Conservation (phyloP, 2,888 invertebrate genomes). For the Muschampia plurimacula region DNA sequence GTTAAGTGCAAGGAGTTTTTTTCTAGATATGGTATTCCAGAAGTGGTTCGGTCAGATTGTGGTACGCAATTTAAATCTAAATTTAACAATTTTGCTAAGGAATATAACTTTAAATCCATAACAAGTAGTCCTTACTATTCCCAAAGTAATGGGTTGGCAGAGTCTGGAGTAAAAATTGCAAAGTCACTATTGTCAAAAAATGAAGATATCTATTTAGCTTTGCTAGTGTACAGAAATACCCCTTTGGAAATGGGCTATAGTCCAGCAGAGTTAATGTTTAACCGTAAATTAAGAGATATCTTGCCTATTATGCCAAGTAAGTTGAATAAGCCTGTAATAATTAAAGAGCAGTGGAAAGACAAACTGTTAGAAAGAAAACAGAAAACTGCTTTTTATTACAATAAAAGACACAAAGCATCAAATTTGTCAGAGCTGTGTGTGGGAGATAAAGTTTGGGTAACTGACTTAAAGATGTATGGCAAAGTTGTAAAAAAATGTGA, state of each 20-base stretch:
- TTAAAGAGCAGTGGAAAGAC: background rate
- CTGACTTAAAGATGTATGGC: background rate
- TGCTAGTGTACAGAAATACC: background rate
- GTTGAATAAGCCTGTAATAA: background rate
- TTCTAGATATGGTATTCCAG: constrained; percentile 2
- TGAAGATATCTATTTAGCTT: background rate
- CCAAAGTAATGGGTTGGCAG: background rate
- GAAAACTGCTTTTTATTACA: background rate
- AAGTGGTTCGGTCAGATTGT: background rate
- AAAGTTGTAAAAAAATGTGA: background rate
- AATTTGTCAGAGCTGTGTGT: background rate
- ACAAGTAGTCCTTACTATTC: constrained; percentile 4
- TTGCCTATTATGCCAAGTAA: background rate
- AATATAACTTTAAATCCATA: background rate
- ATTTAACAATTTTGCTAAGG: background rate
- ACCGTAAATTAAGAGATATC: background rate
- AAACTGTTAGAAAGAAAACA: background rate
- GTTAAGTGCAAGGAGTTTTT: background rate
- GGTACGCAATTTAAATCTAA: background rate
- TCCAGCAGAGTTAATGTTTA: background rate
- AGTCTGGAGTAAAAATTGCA: background rate
- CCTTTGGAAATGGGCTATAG: background rate
- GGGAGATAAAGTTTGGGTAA: background rate
- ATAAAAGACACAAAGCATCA: background rate
- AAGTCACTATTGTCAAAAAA: background rate